phyloP scores from a whole-genome alignment of 2,113 vertebrate species.

The Sturnus vulgaris region DNA sequence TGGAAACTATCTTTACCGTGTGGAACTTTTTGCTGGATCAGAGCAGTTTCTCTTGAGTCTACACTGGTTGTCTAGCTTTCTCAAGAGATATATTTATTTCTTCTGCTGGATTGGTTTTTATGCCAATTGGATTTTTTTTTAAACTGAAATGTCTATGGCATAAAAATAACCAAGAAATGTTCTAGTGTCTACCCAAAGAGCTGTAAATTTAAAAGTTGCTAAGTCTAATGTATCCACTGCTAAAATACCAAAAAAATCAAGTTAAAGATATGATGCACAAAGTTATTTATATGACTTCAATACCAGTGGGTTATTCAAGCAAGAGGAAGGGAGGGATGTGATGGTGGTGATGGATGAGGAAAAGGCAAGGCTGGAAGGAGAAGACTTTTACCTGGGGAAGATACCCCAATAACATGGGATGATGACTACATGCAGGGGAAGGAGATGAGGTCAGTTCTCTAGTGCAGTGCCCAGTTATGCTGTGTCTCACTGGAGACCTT shows the following conservation, averaged over 20 bases:
- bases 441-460: background rate
- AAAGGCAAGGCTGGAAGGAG: background rate
- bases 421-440: background rate
- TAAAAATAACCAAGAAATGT: conserved; percentile 25
- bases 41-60: conserved; percentile 27
- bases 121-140: background rate
- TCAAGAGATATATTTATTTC: conserved; percentile 27
- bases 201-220: background rate
- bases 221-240: background rate
- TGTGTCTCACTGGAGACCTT: background rate
- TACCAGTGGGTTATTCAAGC: background rate
- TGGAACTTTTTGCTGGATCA: background rate
- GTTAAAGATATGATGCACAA: background rate
- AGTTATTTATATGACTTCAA: background rate
- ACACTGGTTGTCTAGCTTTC: background rate
- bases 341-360: background rate
- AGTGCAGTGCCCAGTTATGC: background rate
- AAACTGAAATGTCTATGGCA: background rate
- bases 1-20: background rate
- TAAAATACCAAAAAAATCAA: background rate
- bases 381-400: background rate
- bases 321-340: background rate
- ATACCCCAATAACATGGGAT: background rate
- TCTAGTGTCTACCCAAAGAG: background rate
- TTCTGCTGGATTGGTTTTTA: conserved; percentile 15